These are phyloP conservation scores for Stegophylla sp. DNA, from an alignment of 2,888 invertebrate species.

Conservation along the genomic window DNA sequence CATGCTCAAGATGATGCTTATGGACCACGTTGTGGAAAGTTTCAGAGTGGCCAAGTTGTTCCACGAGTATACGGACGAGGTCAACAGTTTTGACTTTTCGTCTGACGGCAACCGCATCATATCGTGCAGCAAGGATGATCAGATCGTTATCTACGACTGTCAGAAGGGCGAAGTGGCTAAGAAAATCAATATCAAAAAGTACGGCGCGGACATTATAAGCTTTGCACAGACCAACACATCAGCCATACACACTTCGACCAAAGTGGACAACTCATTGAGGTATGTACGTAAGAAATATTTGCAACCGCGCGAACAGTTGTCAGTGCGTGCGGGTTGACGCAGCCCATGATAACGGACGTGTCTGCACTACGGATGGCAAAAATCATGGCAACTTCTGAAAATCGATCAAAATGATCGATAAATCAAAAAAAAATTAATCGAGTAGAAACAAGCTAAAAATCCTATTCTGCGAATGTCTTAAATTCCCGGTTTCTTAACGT, in stretches of 20 bases:
- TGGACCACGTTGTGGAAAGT: constrained; percentile 92
- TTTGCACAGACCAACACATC: constrained; percentile 98
- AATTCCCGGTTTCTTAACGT: too few relatives aligned
- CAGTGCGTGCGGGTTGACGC: too few relatives aligned
- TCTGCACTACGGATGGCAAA: too few relatives aligned
- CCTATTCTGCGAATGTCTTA: too few relatives aligned
- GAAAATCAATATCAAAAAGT: constrained; percentile 64
- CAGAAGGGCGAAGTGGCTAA: constrained; percentile 95
- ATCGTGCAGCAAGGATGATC: constrained; percentile 98
- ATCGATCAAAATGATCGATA: too few relatives aligned
- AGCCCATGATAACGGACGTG: too few relatives aligned
- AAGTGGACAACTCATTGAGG: constrained; percentile 94
- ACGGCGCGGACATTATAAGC: constrained; percentile 64
- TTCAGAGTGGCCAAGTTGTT: constrained; percentile 98
- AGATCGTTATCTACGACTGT: constrained; percentile 99
- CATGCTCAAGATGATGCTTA: constrained; percentile 95
- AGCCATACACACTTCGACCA: constrained; percentile 99
- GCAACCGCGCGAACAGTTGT: too few relatives aligned
- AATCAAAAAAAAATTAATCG: too few relatives aligned
- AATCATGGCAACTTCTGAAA: too few relatives aligned
- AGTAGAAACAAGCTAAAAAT: too few relatives aligned
- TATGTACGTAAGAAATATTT: too few relatives aligned
- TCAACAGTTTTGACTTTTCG: constrained; percentile 97
- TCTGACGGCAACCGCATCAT: constrained; percentile 94
- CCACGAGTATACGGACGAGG: constrained; percentile 95